Conservation (phyloP, 2,888 invertebrate genomes). For the Synanthedon tipuliformis region DNA sequence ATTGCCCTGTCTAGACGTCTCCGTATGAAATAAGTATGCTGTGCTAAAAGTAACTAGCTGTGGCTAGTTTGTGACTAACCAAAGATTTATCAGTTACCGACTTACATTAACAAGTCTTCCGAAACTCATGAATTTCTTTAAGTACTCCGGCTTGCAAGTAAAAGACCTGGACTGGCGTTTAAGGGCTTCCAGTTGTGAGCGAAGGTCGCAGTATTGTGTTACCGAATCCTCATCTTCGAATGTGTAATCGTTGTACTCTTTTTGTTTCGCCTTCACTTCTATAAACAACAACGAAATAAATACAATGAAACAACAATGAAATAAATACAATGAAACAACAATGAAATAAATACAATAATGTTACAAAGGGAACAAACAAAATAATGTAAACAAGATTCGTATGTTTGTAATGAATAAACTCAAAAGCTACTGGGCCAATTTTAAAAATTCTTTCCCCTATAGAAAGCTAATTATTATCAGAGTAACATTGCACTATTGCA, state of each 20-base stretch:
- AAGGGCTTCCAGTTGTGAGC: constrained; percentile 82
- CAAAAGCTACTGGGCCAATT: too few relatives aligned
- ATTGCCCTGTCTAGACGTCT: too few relatives aligned
- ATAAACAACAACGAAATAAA: constrained; percentile 13
- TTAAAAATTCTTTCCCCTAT: too few relatives aligned
- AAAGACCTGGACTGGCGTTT: constrained; percentile 81
- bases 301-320: background rate
- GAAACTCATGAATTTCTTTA: constrained; percentile 94
- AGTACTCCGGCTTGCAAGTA: constrained; percentile 86
- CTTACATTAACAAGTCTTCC: constrained; percentile 91
- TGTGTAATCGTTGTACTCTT: constrained; percentile 72
- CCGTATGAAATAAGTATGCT: too few relatives aligned
- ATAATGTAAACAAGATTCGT: too few relatives aligned
- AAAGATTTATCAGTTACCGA: constrained; percentile 1
- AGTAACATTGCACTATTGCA: too few relatives aligned
- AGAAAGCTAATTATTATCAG: too few relatives aligned
- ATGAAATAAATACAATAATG: background rate
- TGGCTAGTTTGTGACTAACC: too few relatives aligned
- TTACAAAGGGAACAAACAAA: too few relatives aligned
- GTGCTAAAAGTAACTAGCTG: too few relatives aligned
- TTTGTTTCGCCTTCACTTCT: constrained; percentile 77
- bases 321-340: too few relatives aligned
- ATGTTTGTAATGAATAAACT: too few relatives aligned
- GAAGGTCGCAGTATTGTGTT: constrained; percentile 85
- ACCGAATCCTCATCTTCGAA: constrained; percentile 82